Evolutionary conservation across 2,797 vertebrate species (phyloP), one percentile per base, ranked within the genome.

Genomic region (Tenualosa thibaudeaui): DNA sequence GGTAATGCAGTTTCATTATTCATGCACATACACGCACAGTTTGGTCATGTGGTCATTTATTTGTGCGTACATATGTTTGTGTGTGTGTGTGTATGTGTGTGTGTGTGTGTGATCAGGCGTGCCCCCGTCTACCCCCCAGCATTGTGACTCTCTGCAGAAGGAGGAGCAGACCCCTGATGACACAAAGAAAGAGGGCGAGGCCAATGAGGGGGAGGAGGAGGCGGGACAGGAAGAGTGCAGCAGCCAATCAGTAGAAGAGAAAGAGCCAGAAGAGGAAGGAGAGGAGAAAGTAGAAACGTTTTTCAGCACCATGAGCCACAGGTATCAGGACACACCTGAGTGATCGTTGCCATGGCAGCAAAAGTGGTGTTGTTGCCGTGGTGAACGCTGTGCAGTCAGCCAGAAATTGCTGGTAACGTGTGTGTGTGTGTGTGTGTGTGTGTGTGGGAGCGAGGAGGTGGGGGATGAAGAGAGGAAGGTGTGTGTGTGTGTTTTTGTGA

Each of bases 301-400:
- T 95, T 99, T 99, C 94, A 99, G 97, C 93, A 96, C 96, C 92
- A 99, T 99, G 98, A 97, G 95, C 90, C 97, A 97, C 95, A 99
- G 98, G 98, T 99, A 98, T 85, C 92, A 89, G 68, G 89, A 88
- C 89, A 91, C 85, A 83, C 88, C 65, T 31, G 24, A 71, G 10
- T 40, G 26, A 71, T 0, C 10, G 10, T 71, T 10, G 1, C 26
- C 65, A 71, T 40, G 31, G 65, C 31, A 13, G 3, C 65, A 71
- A 3, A 10, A 15, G 26, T 31, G n/a, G 17, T 13, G 5, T 22
- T 60, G 56, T 60, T 60, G 56, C 19, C 56, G 22, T 60, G 49
- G 31, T 31, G 31, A 31, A 31, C 31, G 31, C 0, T 31, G 31
- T 31, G 31, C 31, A 31, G 31, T 31, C 31, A 31, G 31, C 31